Evolutionary conservation across 2,797 vertebrate genomes (phyloP).

Genomic region (Artibeus jamaicensis): DNA sequence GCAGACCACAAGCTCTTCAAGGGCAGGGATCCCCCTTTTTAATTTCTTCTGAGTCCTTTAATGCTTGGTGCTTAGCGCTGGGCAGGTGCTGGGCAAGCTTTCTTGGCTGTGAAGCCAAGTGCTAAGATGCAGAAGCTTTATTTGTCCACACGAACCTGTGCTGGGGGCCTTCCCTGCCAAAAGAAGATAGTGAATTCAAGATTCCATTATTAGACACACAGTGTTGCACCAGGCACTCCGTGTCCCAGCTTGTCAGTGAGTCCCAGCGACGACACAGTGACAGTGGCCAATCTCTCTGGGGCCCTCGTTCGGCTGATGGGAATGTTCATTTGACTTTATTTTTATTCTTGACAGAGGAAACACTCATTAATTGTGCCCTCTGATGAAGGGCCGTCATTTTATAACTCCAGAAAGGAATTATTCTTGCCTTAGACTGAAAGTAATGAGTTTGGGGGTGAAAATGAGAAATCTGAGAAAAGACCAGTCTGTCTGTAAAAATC

Average conservation of each 20-base stretch:
- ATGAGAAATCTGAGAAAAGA: not conserved
- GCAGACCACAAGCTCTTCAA: not conserved
- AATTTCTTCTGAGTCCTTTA: conserved; percentile 52
- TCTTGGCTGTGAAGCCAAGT: conserved; percentile 50
- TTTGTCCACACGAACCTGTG: conserved; percentile 41
- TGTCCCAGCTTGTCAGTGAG: conserved; percentile 2
- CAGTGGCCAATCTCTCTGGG: conserved; percentile 56
- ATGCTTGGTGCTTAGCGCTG: conserved; percentile 50
- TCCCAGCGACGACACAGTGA: not conserved
- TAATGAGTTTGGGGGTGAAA: not conserved
- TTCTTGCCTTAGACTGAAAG: not conserved
- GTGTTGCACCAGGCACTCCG: not conserved
- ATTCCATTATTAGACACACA: conserved; percentile 64
- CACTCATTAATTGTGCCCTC: conserved; percentile 21
- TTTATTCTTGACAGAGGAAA: conserved; percentile 57
- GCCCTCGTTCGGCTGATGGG: conserved; percentile 58
- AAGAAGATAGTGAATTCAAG: conserved; percentile 21
- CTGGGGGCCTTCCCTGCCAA: conserved; percentile 38
- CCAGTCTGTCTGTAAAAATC: not conserved
- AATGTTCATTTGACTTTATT: conserved; percentile 55
- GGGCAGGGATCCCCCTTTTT: conserved; percentile 36
- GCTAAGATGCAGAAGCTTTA: conserved; percentile 66
- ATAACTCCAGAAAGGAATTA: conserved; percentile 8
- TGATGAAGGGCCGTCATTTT: conserved; percentile 47
- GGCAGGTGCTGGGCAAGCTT: conserved; percentile 55